Conservation (phyloP, 2,113 vertebrate genomes). For the Microtus oregoni region DNA sequence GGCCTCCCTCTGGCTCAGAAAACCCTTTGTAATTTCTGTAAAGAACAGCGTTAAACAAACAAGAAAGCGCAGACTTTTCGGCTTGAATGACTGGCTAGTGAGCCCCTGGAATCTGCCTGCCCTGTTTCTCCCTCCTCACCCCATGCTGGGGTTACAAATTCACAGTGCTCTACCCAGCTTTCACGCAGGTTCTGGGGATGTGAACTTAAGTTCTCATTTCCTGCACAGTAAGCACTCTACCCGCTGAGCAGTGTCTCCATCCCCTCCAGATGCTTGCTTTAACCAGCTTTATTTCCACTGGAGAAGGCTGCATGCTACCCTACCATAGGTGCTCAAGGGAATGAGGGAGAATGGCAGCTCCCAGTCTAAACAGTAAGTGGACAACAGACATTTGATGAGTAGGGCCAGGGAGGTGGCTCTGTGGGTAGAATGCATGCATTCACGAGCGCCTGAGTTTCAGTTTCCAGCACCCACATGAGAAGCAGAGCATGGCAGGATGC, state of each 20-base stretch:
- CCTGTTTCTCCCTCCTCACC: background rate
- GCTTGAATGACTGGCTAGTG: background rate
- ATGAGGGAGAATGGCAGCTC: background rate
- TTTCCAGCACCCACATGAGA: background rate
- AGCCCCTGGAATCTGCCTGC: background rate
- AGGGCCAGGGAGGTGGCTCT: background rate
- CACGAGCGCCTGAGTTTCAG: background rate
- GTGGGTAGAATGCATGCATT: background rate
- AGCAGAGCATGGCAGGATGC: too few relatives aligned
- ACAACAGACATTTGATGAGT: background rate
- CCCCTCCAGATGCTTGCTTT: background rate
- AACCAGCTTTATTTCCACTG: background rate
- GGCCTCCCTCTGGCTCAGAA: background rate
- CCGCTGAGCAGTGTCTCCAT: background rate
- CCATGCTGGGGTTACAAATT: background rate
- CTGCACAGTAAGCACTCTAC: background rate
- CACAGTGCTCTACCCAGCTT: background rate
- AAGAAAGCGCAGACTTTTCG: background rate
- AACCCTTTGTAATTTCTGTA: background rate
- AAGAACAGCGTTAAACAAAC: slow-evolving; percentile 28
- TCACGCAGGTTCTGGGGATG: background rate
- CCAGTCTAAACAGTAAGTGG: background rate
- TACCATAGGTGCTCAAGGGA: background rate
- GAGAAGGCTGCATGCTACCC: background rate
- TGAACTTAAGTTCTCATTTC: background rate